Evolutionary conservation across 1,140 invertebrate species (phyloP).

Genomic region (Drosophila lowei): DNA sequence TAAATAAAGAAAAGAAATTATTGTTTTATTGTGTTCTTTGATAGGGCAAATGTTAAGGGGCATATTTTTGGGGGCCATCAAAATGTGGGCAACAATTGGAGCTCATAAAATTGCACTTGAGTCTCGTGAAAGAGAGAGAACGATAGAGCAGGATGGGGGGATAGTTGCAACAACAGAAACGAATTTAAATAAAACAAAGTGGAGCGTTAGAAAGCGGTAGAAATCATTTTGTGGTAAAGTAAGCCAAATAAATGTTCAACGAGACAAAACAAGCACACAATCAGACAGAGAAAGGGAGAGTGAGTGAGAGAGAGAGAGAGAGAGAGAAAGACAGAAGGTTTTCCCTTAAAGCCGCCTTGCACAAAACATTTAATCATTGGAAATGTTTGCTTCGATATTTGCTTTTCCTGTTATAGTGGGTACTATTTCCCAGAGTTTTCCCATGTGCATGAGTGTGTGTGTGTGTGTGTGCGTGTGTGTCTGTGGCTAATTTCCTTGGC

Average conservation of each 20-base stretch:
- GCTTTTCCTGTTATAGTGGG: constrained; percentile 54
- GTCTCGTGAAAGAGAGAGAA: constrained; percentile 29
- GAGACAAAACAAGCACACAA: constrained; percentile 64
- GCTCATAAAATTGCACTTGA: constrained; percentile 63
- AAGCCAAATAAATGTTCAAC: constrained; percentile 79
- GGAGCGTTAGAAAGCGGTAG: neutral
- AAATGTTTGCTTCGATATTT: constrained; percentile 34
- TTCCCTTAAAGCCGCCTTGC: neutral
- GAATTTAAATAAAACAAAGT: constrained; percentile 2
- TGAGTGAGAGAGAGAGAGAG: neutral
- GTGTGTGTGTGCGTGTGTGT: constrained; percentile 14
- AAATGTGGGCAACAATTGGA: constrained; percentile 61
- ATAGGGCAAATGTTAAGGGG: too few species aligned
- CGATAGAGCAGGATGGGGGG: constrained; percentile 25
- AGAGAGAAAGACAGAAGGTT: neutral
- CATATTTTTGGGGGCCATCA: constrained; percentile 28
- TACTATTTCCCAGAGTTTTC: constrained; percentile 35
- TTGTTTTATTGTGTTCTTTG: too few species aligned
- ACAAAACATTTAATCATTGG: constrained; percentile 38
- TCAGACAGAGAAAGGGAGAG: constrained; percentile 3
- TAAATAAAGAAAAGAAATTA: too few species aligned
- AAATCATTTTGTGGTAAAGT: constrained; percentile 73
- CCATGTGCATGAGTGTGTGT: constrained; percentile 14
- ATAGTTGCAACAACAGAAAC: constrained; percentile 26
- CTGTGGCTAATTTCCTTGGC: constrained; percentile 21